A percentile compares a stretch with the other conserved stretches of the same genome.
phyloP scores from a whole-genome alignment of 64 coral and sea anemone species.

The Pocillopora damicornis region DNA sequence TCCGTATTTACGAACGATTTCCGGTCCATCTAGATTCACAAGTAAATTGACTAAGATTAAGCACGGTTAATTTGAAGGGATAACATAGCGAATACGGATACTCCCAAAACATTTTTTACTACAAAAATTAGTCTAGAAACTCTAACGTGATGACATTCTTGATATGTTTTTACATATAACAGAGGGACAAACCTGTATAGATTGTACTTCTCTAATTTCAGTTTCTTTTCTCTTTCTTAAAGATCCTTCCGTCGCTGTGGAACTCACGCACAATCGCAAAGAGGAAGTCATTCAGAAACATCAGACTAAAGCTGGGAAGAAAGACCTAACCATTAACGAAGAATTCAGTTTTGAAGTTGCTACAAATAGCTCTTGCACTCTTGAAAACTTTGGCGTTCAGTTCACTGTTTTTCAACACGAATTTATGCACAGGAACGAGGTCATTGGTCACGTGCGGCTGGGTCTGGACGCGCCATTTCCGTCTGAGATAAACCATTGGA shows the following conservation, averaged over 20 bases:
- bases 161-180: too few species aligned
- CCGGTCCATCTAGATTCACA: too few species aligned
- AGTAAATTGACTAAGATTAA: too few species aligned
- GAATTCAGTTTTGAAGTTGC: constrained; percentile 68
- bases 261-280: constrained; percentile 48
- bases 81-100: too few species aligned
- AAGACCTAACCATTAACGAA: constrained; percentile 16
- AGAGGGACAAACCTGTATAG: neutral
- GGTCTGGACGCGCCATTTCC: constrained; percentile 54
- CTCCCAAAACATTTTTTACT: too few species aligned
- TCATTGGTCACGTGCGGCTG: constrained; percentile 70
- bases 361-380: constrained; percentile 65
- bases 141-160: too few species aligned
- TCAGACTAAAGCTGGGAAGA: constrained; percentile 41
- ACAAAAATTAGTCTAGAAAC: too few species aligned
- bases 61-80: too few species aligned
- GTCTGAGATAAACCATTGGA: constrained; percentile 75
- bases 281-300: constrained; percentile 47
- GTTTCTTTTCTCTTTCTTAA: neutral
- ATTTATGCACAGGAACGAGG: constrained; percentile 56
- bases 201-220: neutral
- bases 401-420: constrained; percentile 60
- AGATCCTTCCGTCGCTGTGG: constrained; percentile 67
- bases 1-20: too few species aligned
- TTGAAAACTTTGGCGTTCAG: constrained; percentile 64